Evolutionary conservation across 2,113 vertebrate genomes (phyloP).

Genomic region (Motacilla tschutschensis): DNA sequence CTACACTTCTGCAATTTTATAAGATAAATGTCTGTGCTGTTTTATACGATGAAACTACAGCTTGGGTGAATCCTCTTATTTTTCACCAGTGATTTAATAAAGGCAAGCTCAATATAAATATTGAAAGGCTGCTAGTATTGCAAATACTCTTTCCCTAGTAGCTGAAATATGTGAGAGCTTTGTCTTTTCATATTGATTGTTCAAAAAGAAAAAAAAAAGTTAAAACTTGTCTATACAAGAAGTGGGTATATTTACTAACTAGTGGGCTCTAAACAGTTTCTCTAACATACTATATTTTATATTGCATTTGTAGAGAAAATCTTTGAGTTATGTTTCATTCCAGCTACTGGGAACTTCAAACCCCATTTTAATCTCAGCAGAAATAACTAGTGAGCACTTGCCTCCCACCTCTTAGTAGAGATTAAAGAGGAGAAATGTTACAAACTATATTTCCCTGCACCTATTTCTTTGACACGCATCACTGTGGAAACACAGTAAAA

Average conservation of each 20-base stretch:
- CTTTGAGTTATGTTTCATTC: conserved; percentile 2
- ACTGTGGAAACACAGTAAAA: not conserved
- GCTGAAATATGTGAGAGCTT: conserved; percentile 62
- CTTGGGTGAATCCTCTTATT: conserved; percentile 74
- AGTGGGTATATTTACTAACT: conserved; percentile 60
- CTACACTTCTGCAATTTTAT: conserved; percentile 69
- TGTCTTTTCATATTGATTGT: conserved; percentile 65
- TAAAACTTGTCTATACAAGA: conserved; percentile 62
- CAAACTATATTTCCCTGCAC: not conserved
- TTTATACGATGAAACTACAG: conserved; percentile 75
- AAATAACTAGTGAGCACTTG: conserved; percentile 11
- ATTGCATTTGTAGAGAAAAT: not conserved
- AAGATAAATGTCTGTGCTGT: conserved; percentile 74
- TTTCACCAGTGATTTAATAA: conserved; percentile 81
- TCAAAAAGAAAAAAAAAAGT: not conserved
- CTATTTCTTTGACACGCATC: not conserved
- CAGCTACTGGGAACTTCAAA: not conserved
- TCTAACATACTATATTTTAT: not conserved
- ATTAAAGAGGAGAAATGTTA: not conserved
- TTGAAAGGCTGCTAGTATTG: conserved; percentile 61
- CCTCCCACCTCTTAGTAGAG: not conserved
- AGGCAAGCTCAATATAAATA: conserved; percentile 77
- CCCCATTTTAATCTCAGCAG: not conserved
- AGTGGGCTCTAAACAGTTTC: conserved; percentile 32
- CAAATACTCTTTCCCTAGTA: conserved; percentile 49